These are phyloP conservation scores for Eulimnadia texana DNA, from an alignment of 1,140 invertebrate genomes.

Conservation along the genomic window DNA sequence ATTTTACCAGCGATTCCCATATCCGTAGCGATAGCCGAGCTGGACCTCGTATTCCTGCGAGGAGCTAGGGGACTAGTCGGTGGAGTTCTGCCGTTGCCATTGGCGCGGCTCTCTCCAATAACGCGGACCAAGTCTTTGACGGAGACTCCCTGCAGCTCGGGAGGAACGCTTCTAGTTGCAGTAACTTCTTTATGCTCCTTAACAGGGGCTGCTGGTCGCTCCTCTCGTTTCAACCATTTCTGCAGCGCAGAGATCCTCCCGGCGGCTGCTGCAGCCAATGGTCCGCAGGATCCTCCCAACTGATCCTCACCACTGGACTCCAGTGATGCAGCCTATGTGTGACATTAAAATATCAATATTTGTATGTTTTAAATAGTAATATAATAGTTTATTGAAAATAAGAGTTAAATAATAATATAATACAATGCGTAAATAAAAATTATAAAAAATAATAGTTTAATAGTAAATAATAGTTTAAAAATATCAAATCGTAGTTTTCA, in stretches of 20 bases:
- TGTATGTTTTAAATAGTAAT: background rate
- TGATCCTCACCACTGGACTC: constrained; percentile 1
- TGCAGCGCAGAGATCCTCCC: constrained; percentile 41
- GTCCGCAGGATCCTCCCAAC: background rate
- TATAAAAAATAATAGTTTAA: no score
- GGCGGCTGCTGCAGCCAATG: constrained; percentile 4
- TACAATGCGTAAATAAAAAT: no score
- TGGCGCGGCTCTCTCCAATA: constrained; percentile 56
- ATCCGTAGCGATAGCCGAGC: background rate
- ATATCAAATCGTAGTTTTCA: no score
- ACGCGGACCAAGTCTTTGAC: constrained; percentile 65
- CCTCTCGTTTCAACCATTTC: constrained; percentile 50
- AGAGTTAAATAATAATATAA: background rate
- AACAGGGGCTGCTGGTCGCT: constrained; percentile 28
- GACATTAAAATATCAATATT: background rate
- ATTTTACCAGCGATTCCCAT: background rate
- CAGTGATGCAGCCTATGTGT: background rate
- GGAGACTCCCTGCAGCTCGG: constrained; percentile 54
- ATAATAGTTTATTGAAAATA: background rate
- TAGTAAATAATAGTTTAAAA: no score
- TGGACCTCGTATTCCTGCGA: constrained; percentile 17
- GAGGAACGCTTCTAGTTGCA: constrained; percentile 16
- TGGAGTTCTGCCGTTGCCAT: constrained; percentile 57
- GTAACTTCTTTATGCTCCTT: background rate
- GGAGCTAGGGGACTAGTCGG: constrained; percentile 48